phyloP scores from a whole-genome alignment of 1,140 invertebrate genomes.

The Conus ventricosus region DNA sequence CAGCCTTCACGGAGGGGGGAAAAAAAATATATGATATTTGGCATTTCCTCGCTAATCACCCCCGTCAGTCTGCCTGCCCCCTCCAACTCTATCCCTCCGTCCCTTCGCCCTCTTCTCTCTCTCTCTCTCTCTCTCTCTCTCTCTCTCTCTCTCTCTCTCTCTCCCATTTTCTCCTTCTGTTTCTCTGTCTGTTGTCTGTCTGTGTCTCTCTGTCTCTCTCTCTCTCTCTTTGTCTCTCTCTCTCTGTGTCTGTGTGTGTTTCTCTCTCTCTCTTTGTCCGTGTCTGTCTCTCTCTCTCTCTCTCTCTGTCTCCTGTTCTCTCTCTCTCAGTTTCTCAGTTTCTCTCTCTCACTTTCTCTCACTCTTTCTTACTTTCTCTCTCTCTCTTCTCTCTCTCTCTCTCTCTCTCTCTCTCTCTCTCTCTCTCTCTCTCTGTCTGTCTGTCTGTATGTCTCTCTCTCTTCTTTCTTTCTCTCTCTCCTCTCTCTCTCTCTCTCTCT shows the following conservation, averaged over 20 bases:
- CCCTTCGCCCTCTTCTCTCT: neutral
- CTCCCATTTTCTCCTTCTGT: neutral
- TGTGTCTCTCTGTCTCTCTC: conserved; percentile 25
- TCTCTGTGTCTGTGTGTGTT: conserved; percentile 17
- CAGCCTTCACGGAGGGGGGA: neutral
- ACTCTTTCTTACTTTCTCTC: too few species aligned
- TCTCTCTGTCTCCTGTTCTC: conserved; percentile 39
- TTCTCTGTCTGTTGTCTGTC: neutral
- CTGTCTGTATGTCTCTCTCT: conserved; percentile 11
- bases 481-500: conserved; percentile 24
- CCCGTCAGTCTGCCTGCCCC: neutral
- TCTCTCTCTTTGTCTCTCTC: conserved; percentile 41
- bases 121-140: neutral
- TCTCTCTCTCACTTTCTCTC: neutral
- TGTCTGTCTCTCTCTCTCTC: conserved; percentile 35
- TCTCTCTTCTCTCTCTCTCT: too few species aligned
- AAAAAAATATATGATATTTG: neutral
- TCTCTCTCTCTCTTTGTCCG: conserved; percentile 28
- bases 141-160: neutral
- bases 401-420: neutral
- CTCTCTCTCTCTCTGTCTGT: neutral
- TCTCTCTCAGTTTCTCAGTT: neutral
- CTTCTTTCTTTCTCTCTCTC: neutral
- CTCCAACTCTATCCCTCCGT: neutral
- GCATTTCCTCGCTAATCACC: neutral